Conservation (phyloP, 2,888 invertebrate species). For the Monoplex corrugatus region DNA sequence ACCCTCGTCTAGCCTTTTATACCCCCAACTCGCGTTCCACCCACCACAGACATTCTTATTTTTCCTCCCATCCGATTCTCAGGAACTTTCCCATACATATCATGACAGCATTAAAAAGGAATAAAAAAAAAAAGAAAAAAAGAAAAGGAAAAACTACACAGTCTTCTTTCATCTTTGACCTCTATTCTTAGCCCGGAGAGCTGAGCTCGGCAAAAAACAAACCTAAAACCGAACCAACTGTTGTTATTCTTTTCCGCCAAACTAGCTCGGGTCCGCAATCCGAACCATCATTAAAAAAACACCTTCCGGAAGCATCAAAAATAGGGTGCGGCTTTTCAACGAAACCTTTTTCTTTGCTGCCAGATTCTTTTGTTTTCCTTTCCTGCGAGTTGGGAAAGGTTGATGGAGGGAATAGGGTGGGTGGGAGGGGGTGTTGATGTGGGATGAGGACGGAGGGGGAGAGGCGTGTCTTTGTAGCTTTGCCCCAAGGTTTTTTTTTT, state of each 20-base stretch:
- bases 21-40: too few relatives aligned
- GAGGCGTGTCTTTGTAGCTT: background rate
- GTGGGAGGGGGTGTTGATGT: too few relatives aligned
- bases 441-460: background rate
- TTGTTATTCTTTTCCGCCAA: constrained; percentile 4
- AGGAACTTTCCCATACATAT: background rate
- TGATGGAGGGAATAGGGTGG: background rate
- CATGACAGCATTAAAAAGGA: background rate
- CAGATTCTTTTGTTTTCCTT: background rate
- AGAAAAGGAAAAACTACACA: background rate
- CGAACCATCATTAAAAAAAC: constrained; percentile 45
- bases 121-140: background rate
- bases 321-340: constrained; percentile 34
- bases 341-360: background rate
- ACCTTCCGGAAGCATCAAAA: constrained; percentile 42
- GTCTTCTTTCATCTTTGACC: constrained; percentile 27
- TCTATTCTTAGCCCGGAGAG: background rate
- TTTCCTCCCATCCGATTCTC: background rate
- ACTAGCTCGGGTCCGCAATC: background rate
- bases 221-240: background rate
- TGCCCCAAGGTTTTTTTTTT: background rate
- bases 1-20: too few relatives aligned
- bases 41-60: too few relatives aligned
- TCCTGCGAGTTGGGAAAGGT: background rate
- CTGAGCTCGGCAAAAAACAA: background rate